Percentiles rank a stretch among this genome's conserved stretches.
Conservation (phyloP, 2,888 invertebrate species). For the Rhyacophila evoluta region DNA sequence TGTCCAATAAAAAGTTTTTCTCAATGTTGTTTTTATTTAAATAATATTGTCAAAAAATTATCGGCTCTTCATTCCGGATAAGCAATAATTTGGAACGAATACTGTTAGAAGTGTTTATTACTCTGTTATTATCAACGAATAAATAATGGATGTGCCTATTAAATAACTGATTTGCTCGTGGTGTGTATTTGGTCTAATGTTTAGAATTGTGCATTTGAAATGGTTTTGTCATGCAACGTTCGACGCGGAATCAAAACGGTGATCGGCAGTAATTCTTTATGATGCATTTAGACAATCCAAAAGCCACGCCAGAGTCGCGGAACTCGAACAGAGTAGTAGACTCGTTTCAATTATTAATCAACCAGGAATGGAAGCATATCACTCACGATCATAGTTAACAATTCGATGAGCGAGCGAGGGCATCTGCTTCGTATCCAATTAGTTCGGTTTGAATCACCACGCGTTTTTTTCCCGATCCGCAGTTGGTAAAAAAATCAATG, state of each 20-base stretch:
- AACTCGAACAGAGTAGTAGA: constrained; percentile 16
- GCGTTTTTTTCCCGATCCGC: constrained; percentile 5
- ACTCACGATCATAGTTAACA: constrained; percentile 41
- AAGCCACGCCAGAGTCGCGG: constrained; percentile 9
- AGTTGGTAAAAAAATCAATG: constrained; percentile 33
- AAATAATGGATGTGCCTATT: too few species aligned
- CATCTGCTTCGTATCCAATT: constrained; percentile 39
- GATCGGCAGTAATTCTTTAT: constrained; percentile 16
- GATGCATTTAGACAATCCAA: constrained; percentile 1
- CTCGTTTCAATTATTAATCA: constrained; percentile 29
- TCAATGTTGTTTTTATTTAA: too few species aligned
- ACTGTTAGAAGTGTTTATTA: too few species aligned
- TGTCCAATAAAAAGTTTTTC: too few species aligned
- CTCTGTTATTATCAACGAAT: too few species aligned
- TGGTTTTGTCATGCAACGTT: not conserved
- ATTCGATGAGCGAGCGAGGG: constrained; percentile 20
- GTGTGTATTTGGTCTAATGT: too few species aligned
- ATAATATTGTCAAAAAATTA: too few species aligned
- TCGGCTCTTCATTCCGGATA: too few species aligned
- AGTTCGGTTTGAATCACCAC: constrained; percentile 27
- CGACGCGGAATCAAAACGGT: not conserved
- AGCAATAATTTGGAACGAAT: too few species aligned
- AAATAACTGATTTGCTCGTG: too few species aligned
- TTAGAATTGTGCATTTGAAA: not conserved
- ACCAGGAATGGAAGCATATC: constrained; percentile 31